A percentile compares a stretch with the other conserved stretches of the same genome.
Evolutionary conservation across 2,888 invertebrate species (phyloP).

Genomic region (Heliconius aoede): DNA sequence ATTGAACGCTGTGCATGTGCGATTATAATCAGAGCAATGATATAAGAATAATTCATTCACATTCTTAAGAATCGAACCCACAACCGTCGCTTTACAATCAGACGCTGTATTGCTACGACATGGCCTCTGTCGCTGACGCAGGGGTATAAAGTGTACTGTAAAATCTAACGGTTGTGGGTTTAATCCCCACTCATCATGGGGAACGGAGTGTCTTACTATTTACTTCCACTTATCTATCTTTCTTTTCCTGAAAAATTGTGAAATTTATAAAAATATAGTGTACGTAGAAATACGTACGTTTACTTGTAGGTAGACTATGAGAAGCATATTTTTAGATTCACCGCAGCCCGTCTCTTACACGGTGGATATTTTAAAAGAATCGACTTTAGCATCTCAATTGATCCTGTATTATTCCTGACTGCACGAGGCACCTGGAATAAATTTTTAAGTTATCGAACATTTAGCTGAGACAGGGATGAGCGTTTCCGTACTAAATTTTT

Average conservation of each 20-base stretch:
- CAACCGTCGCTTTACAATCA: not conserved
- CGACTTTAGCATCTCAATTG: slow-evolving; percentile 48
- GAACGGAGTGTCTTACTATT: no score
- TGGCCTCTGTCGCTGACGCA: not conserved
- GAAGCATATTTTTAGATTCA: slow-evolving; percentile 40
- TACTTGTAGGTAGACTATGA: not conserved
- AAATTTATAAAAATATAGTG: not conserved
- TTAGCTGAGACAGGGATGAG: slow-evolving; percentile 37
- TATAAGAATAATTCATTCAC: not conserved
- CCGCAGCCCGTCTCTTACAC: slow-evolving; percentile 40
- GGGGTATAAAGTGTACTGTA: no score
- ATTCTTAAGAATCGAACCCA: not conserved
- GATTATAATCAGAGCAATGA: not conserved
- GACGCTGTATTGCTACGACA: not conserved
- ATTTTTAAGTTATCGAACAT: slow-evolving; percentile 46
- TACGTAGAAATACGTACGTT: not conserved
- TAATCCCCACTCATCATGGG: no score
- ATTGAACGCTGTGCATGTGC: not conserved
- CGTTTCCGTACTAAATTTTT: slow-evolving; percentile 20
- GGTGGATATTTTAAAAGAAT: slow-evolving; percentile 47
- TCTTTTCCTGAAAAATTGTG: no score
- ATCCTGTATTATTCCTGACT: slow-evolving; percentile 48
- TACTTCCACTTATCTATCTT: no score
- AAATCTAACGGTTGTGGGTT: no score
- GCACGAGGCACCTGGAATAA: slow-evolving; percentile 51